These are phyloP conservation scores for Cyrtonyx montezumae DNA, from an alignment of 2,113 vertebrate species.

Conservation along the genomic window DNA sequence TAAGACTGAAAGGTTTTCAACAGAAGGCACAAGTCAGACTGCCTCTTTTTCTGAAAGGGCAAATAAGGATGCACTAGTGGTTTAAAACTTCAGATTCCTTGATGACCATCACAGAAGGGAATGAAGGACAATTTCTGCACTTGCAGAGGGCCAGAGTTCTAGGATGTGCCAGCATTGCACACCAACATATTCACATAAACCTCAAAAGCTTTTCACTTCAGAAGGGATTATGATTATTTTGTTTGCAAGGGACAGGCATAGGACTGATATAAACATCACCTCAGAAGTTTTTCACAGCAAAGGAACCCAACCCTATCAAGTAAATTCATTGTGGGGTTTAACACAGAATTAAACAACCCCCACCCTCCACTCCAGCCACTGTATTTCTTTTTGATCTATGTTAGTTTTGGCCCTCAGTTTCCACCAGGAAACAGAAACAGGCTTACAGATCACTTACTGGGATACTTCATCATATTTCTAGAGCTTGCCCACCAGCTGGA, in stretches of 20 bases:
- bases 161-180: background rate
- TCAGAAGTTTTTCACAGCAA: background rate
- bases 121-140: background rate
- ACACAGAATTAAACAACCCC: background rate
- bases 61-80: background rate
- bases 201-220: background rate
- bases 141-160: background rate
- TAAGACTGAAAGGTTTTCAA: background rate
- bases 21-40: background rate
- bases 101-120: background rate
- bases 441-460: background rate
- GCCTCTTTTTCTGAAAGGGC: background rate
- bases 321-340: background rate
- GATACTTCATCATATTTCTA: background rate
- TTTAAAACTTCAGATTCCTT: background rate
- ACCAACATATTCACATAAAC: background rate
- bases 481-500: background rate
- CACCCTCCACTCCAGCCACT: too few relatives aligned
- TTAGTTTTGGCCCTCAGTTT: background rate
- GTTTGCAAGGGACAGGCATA: background rate
- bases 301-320: background rate
- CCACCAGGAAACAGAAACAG: background rate
- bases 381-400: background rate
- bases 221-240: background rate
- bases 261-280: background rate